Evolutionary conservation across 2,888 invertebrate species (phyloP), one percentile per base, ranked within the genome.

Genomic region (Drosophila borealis): DNA sequence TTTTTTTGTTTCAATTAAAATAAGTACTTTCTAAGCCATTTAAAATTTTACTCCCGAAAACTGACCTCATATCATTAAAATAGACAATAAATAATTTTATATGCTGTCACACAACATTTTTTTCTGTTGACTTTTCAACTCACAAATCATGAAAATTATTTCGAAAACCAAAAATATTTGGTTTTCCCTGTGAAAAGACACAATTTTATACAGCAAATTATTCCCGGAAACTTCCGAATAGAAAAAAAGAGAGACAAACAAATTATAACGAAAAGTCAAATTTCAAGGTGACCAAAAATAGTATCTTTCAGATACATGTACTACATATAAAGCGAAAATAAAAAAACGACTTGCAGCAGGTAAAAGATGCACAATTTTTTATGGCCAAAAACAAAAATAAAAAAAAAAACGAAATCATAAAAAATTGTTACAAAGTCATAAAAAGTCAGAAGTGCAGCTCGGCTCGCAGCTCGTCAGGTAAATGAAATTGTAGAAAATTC

Each of bases 361-460:
- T 78, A 84, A 81, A 74, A 77, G 72, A 76, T 78, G 72, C 88
- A 78, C 81, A 61, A 68, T 72, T 76, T 86, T 81, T 88, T 81
- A 70, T 79, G 77, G 46, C 49, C 59, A 56, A 55, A 80, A 70
- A 44, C 5, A 21, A 25, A 25, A 17, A 17, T 2, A 17, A 17
- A 17, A 39, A 75, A 69, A 53, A 49, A 49, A 50, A 21, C 13
- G 67, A 80, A 67, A 73, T 87, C 90, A 89, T 89, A 88, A 89
- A 88, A 88, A 89, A 89, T 76, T 74, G 89, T 89, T 89, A 89
- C 80, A 89, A 89, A 89, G 77, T 89, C 90, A 73, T 88, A 88
- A 89, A 88, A 89, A 81, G 68, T 73, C 70, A 66, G 54, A 70
- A 63, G 49, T 66, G 67, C 48, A 74, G 53, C 17, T 17, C 17